Evolutionary conservation across 1,140 invertebrate genomes (phyloP).

Genomic region (Cyrtorhinus lividipennis): DNA sequence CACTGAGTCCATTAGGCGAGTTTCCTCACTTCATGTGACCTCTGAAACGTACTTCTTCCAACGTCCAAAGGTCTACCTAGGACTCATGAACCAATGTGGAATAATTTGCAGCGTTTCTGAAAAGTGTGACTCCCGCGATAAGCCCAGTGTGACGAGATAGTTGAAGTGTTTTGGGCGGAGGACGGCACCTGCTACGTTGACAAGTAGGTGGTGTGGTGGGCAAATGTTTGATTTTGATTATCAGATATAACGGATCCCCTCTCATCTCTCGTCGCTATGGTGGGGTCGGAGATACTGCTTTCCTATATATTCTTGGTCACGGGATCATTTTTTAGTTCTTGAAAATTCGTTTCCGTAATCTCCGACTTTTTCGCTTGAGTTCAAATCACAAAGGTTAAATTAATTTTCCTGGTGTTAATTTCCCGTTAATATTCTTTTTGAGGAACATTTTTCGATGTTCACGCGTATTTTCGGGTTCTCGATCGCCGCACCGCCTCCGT

Average conservation of each 20-base stretch:
- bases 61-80: too few species aligned
- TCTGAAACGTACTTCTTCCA: too few species aligned
- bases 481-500: background rate
- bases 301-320: background rate
- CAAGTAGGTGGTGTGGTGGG: background rate
- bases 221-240: slow-evolving; percentile 6
- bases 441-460: background rate
- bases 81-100: too few species aligned
- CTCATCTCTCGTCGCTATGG: background rate
- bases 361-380: too few species aligned
- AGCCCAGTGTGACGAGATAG: too few species aligned
- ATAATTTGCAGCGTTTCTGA: too few species aligned
- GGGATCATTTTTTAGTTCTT: background rate
- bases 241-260: background rate
- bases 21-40: too few species aligned
- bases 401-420: too few species aligned
- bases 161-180: background rate
- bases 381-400: too few species aligned
- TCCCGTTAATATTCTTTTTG: background rate
- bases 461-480: background rate
- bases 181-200: background rate
- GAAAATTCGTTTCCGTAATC: background rate
- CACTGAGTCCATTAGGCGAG: too few species aligned
- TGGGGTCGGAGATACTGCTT: background rate
- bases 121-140: too few species aligned